These are phyloP conservation scores for Drosophila neocordata DNA, from an alignment of 1,140 invertebrate species.

Conservation along the genomic window DNA sequence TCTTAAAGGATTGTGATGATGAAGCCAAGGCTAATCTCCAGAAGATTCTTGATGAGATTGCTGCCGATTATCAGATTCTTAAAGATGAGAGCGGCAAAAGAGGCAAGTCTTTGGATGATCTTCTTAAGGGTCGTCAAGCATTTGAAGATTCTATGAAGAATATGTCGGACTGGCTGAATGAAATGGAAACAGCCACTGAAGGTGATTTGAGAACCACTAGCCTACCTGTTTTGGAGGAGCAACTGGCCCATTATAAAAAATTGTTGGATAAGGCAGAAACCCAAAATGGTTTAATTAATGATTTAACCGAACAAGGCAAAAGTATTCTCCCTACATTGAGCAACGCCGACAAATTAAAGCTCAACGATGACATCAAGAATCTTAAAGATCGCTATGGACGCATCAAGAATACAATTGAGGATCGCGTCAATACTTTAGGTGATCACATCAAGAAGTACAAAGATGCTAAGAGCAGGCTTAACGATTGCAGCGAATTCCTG, in stretches of 20 bases:
- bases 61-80: slow-evolving; percentile 87
- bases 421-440: slow-evolving; percentile 88
- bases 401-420: slow-evolving; percentile 89
- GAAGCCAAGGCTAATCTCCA: slow-evolving; percentile 87
- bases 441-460: slow-evolving; percentile 91
- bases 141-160: slow-evolving; percentile 92
- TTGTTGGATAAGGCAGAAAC: slow-evolving; percentile 89
- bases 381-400: slow-evolving; percentile 90
- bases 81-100: slow-evolving; percentile 89
- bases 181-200: slow-evolving; percentile 92
- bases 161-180: slow-evolving; percentile 92
- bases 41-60: slow-evolving; percentile 87
- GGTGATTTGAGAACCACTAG: slow-evolving; percentile 90
- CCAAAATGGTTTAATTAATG: slow-evolving; percentile 88
- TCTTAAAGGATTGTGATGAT: slow-evolving; percentile 92
- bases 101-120: slow-evolving; percentile 88
- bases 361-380: slow-evolving; percentile 90
- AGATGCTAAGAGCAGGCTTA: slow-evolving; percentile 89
- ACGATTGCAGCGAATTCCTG: slow-evolving; percentile 91
- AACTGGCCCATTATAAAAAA: slow-evolving; percentile 92
- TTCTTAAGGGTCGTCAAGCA: slow-evolving; percentile 89
- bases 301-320: slow-evolving; percentile 90
- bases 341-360: slow-evolving; percentile 91
- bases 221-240: slow-evolving; percentile 92
- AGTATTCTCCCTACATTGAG: slow-evolving; percentile 91